Percentiles rank a stretch among this genome's conserved stretches.
Conservation (phyloP, 2,797 vertebrate genomes). For the Falco columbarius region DNA sequence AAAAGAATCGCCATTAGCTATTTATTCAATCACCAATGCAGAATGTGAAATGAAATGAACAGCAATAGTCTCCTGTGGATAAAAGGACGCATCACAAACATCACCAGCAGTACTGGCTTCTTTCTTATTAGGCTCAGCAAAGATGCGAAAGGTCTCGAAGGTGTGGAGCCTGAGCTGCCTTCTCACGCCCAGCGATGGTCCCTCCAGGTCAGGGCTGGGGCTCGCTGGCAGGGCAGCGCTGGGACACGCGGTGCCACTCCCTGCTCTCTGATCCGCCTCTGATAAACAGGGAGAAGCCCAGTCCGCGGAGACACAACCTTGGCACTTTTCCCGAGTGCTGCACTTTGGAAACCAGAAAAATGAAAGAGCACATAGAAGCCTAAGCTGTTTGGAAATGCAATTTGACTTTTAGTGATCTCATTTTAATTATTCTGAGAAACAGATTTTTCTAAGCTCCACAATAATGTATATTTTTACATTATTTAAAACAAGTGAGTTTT, state of each 20-base stretch:
- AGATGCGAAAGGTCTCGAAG: conserved; percentile 1
- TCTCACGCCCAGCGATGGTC: conserved; percentile 2
- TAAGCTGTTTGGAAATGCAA: background rate
- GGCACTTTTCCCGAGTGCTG: background rate
- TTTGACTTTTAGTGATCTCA: background rate
- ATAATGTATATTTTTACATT: background rate
- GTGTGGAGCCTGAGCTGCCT: background rate
- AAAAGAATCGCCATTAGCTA: background rate
- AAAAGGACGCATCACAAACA: background rate
- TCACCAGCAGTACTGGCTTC: background rate
- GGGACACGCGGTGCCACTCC: background rate
- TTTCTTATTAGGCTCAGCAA: background rate
- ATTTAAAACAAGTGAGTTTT: conserved; percentile 4
- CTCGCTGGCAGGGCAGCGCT: background rate
- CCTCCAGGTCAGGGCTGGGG: conserved; percentile 42
- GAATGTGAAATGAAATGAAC: background rate
- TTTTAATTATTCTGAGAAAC: conserved; percentile 24
- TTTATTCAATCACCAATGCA: background rate
- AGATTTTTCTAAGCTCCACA: background rate
- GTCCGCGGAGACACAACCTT: background rate
- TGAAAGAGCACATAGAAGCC: background rate
- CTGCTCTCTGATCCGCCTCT: conserved; percentile 3
- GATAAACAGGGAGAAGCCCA: conserved; percentile 51
- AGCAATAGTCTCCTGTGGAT: accelerated
- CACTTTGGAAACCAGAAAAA: background rate